phyloP scores from a whole-genome alignment of 2,113 vertebrate genomes.

The Cinclus mexicanus region DNA sequence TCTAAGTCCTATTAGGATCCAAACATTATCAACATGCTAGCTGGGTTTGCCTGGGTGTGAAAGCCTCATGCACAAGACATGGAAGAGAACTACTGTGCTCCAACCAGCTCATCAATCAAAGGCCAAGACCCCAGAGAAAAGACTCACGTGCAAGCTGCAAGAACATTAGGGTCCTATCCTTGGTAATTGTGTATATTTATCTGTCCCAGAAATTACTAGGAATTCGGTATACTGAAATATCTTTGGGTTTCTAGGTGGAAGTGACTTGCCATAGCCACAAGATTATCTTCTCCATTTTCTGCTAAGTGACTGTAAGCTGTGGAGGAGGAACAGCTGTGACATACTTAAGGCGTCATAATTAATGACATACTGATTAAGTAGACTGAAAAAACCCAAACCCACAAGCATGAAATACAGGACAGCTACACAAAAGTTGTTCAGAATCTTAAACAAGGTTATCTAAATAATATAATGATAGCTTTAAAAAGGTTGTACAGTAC shows the following conservation, averaged over 20 bases:
- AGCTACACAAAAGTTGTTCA: neutral
- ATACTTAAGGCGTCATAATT: neutral
- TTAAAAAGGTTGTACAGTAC: neutral
- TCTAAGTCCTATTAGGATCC: neutral
- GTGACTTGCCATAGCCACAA: neutral
- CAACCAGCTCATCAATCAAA: neutral
- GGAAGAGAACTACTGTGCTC: neutral
- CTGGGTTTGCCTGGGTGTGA: neutral
- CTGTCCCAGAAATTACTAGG: neutral
- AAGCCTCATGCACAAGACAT: neutral
- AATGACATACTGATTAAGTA: neutral
- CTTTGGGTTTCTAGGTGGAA: neutral
- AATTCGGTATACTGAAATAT: neutral
- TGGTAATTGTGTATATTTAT: neutral
- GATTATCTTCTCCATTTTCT: neutral
- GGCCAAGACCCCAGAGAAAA: neutral
- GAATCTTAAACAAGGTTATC: neutral
- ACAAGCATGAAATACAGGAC: neutral
- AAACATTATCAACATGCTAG: neutral
- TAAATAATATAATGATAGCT: neutral
- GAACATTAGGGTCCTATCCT: neutral
- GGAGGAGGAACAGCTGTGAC: neutral
- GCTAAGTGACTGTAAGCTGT: neutral
- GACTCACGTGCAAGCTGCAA: neutral
- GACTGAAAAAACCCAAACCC: neutral